These are phyloP conservation scores for Neodiprion virginianus DNA, from an alignment of 1,140 invertebrate species.

Conservation along the genomic window DNA sequence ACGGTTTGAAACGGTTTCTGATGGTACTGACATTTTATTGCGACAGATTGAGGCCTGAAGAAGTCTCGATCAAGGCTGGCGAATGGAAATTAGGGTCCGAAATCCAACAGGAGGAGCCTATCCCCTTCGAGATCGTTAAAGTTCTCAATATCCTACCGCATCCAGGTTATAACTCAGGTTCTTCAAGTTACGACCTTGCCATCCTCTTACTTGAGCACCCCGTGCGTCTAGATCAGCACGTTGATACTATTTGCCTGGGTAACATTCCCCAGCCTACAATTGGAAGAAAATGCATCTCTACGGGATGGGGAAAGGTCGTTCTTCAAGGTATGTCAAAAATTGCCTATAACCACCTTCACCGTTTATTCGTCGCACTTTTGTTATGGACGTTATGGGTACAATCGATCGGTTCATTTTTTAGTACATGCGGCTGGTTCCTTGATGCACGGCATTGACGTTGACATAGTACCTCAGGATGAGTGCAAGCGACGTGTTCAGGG, in stretches of 20 bases:
- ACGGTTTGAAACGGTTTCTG: too few relatives aligned
- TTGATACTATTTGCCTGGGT: slow-evolving; percentile 77
- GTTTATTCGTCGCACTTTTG: slow-evolving; percentile 6
- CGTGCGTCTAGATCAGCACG: slow-evolving; percentile 70
- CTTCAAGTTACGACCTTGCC: slow-evolving; percentile 74
- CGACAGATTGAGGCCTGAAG: slow-evolving; percentile 64
- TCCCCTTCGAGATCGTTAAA: slow-evolving; percentile 77
- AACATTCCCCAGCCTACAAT: slow-evolving; percentile 50
- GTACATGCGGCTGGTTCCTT: slow-evolving; percentile 74
- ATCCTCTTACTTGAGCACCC: slow-evolving; percentile 72
- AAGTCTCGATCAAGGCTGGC: slow-evolving; percentile 80
- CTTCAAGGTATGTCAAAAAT: slow-evolving; percentile 70
- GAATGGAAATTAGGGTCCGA: slow-evolving; percentile 86
- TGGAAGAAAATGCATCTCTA: slow-evolving; percentile 72
- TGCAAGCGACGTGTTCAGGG: slow-evolving; percentile 57
- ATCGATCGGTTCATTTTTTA: slow-evolving; percentile 49
- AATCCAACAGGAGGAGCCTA: slow-evolving; percentile 70
- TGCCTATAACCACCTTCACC: slow-evolving; percentile 21
- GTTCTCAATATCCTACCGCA: slow-evolving; percentile 75
- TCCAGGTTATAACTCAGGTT: slow-evolving; percentile 71
- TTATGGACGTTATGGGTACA: slow-evolving; percentile 10
- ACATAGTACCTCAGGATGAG: slow-evolving; percentile 66
- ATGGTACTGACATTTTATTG: neutral
- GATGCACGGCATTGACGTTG: slow-evolving; percentile 76
- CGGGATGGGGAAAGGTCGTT: slow-evolving; percentile 83